A percentile compares a stretch with the other conserved stretches of the same genome.
Evolutionary conservation across 2,888 invertebrate species (phyloP).

Genomic region (Spilosoma lubricipeda): DNA sequence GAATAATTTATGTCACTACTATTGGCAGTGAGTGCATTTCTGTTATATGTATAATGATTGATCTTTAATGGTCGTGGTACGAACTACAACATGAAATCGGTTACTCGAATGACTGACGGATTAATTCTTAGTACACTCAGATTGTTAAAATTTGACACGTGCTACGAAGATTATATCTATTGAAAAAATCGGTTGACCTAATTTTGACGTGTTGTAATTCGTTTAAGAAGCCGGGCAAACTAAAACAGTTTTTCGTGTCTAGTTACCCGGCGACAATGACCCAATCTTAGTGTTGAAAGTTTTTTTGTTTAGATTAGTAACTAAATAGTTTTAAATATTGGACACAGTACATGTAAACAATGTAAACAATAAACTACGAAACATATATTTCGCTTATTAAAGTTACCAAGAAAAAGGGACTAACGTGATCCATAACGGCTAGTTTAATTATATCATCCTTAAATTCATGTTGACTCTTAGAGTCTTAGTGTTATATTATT

Average conservation of each 20-base stretch:
- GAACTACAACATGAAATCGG: neutral
- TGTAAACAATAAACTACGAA: neutral
- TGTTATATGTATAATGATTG: slow-evolving; percentile 41
- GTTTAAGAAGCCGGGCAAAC: too few species aligned
- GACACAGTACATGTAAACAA: neutral
- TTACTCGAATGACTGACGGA: neutral
- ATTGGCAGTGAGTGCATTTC: slow-evolving; percentile 52
- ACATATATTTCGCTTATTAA: neutral
- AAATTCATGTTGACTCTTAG: neutral
- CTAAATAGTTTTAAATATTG: neutral
- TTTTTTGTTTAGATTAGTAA: neutral
- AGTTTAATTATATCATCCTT: neutral
- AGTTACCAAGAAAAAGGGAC: neutral
- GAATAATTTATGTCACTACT: slow-evolving; percentile 72
- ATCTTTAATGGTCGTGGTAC: slow-evolving; percentile 29
- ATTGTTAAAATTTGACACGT: neutral
- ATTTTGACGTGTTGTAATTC: too few species aligned
- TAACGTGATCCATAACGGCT: neutral
- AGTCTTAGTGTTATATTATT: too few species aligned
- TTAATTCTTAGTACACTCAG: neutral
- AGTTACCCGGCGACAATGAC: neutral
- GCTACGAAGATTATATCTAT: neutral
- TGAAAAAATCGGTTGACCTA: neutral
- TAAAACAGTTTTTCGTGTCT: too few species aligned
- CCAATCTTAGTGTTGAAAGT: neutral